phyloP scores from a whole-genome alignment of 1,140 invertebrate genomes.

The Hylaeus volcanicus region DNA sequence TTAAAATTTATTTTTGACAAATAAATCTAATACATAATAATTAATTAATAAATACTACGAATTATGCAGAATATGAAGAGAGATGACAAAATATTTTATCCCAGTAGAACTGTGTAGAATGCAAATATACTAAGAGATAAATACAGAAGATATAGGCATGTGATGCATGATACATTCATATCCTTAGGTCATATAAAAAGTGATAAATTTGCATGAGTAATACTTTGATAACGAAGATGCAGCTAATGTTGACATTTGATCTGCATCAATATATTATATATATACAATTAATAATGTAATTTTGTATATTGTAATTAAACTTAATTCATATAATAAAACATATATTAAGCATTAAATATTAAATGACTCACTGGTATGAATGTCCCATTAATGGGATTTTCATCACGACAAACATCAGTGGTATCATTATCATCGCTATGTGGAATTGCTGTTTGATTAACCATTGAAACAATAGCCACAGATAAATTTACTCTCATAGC shows the following conservation, averaged over 20 bases:
- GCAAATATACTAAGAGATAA: conserved; percentile 17
- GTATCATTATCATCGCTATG: conserved; percentile 80
- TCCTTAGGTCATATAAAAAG: conserved; percentile 4
- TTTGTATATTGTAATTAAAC: background rate
- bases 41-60: no score
- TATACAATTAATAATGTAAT: background rate
- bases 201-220: conserved; percentile 43
- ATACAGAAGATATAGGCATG: conserved; percentile 1
- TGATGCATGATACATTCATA: background rate
- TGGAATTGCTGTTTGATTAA: conserved; percentile 87
- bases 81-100: background rate
- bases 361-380: conserved; percentile 80
- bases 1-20: conserved; percentile 36
- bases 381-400: conserved; percentile 80
- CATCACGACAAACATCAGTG: conserved; percentile 83
- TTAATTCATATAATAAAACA: background rate
- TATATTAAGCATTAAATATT: background rate
- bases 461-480: conserved; percentile 96
- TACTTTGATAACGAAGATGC: background rate
- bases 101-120: background rate
- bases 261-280: background rate
- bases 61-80: conserved; percentile 2
- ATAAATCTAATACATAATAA: no score
- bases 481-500: conserved; percentile 95
- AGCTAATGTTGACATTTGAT: conserved; percentile 27